phyloP scores from a whole-genome alignment of 2,113 vertebrate species.

The Sceloporus tristichus region DNA sequence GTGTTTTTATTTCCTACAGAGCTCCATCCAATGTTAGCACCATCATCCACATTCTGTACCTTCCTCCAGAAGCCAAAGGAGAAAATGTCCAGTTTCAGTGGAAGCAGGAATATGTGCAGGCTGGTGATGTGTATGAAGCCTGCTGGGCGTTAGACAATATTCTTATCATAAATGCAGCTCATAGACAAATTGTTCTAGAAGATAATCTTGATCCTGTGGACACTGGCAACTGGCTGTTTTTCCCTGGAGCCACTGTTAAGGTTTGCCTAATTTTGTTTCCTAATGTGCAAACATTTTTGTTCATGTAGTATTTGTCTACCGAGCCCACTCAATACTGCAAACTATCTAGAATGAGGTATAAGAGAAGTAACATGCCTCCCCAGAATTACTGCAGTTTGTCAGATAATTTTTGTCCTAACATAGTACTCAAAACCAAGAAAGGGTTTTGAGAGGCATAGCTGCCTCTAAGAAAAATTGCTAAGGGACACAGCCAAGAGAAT shows the following conservation, averaged over 20 bases:
- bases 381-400: conserved; percentile 11
- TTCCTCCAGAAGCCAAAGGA: conserved; percentile 85
- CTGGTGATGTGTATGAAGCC: conserved; percentile 92
- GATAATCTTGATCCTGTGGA: conserved; percentile 94
- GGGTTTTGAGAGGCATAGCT: too few relatives aligned
- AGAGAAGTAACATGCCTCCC: not conserved
- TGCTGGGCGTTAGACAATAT: conserved; percentile 97
- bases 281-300: conserved; percentile 34
- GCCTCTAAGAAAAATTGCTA: not conserved
- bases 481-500: not conserved
- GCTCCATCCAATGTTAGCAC: conserved; percentile 95
- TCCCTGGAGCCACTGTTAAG: conserved; percentile 97
- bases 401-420: conserved; percentile 33
- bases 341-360: not conserved
- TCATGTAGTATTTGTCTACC: conserved; percentile 16
- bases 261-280: conserved; percentile 75
- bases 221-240: conserved; percentile 99
- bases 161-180: conserved; percentile 91
- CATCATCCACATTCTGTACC: conserved; percentile 91
- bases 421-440: conserved; percentile 2
- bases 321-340: not conserved
- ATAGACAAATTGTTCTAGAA: conserved; percentile 89
- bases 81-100: conserved; percentile 89
- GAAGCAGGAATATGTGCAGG: conserved; percentile 87
- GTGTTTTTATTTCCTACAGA: conserved; percentile 70